Evolutionary conservation across 2,113 vertebrate species (phyloP).

Genomic region (Leptodactylus fuscus): DNA sequence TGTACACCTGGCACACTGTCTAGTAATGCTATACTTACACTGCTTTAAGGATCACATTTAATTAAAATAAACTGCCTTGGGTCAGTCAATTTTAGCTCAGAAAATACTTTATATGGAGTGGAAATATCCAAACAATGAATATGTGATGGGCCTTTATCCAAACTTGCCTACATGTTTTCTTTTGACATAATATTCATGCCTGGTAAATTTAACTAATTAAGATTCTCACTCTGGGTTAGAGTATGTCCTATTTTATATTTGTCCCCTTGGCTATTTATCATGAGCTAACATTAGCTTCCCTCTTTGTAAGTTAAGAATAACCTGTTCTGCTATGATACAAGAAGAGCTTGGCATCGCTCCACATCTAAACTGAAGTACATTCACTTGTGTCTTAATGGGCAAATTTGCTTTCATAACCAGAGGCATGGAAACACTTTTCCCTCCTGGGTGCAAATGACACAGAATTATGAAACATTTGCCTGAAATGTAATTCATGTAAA

Average conservation of each 20-base stretch:
- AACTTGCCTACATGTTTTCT: neutral
- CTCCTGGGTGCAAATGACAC: conserved; percentile 4
- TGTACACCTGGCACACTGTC: neutral
- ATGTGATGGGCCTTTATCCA: neutral
- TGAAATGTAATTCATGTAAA: neutral
- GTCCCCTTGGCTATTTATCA: conserved; percentile 28
- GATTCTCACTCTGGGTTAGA: neutral
- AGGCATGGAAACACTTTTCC: conserved; percentile 39
- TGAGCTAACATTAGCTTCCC: conserved; percentile 22
- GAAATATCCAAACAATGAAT: conserved; percentile 3
- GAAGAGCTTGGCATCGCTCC: neutral
- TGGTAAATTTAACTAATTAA: conserved; percentile 15
- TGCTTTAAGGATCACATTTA: conserved; percentile 3
- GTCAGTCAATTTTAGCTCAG: conserved; percentile 4
- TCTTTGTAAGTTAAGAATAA: conserved; percentile 39
- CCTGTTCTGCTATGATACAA: conserved; percentile 44
- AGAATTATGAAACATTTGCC: neutral
- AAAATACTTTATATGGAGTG: conserved; percentile 50
- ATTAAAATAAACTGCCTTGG: conserved; percentile 29
- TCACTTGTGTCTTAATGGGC: conserved; percentile 13
- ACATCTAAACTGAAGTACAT: conserved; percentile 28
- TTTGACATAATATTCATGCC: neutral
- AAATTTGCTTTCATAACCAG: conserved; percentile 25
- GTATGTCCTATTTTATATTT: conserved; percentile 10
- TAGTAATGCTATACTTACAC: neutral